Evolutionary conservation across 2,113 vertebrate genomes (phyloP).

Genomic region (Odocoileus virginianus): DNA sequence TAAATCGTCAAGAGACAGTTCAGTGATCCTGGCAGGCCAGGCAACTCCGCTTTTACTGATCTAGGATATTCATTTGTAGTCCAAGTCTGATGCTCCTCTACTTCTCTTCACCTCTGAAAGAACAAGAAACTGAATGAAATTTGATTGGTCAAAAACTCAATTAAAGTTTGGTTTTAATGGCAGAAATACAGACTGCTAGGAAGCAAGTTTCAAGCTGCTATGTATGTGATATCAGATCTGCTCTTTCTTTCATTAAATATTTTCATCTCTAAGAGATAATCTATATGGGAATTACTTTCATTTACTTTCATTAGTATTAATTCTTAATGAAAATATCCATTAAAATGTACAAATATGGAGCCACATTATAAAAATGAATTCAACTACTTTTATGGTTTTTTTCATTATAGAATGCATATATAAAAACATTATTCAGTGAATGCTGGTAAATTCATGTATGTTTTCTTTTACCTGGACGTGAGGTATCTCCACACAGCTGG

Average conservation of each 20-base stretch:
- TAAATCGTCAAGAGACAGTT: not conserved
- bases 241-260: not conserved
- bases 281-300: not conserved
- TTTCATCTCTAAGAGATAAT: not conserved
- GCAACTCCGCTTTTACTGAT: not conserved
- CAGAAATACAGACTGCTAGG: not conserved
- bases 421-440: not conserved
- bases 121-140: not conserved
- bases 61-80: not conserved
- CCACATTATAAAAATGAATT: not conserved
- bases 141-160: not conserved
- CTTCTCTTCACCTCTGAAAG: not conserved
- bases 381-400: not conserved
- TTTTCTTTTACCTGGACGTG: not conserved
- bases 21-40: not conserved
- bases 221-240: not conserved
- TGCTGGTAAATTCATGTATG: not conserved
- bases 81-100: not conserved
- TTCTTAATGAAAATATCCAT: not conserved
- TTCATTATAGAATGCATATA: not conserved
- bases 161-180: not conserved
- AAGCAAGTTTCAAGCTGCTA: not conserved
- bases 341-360: not conserved
- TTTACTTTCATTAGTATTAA: not conserved
- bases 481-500: not conserved